Base-by-base conservation (phyloP, 2,113 vertebrate species). In the Ochotona curzoniae region DNA sequence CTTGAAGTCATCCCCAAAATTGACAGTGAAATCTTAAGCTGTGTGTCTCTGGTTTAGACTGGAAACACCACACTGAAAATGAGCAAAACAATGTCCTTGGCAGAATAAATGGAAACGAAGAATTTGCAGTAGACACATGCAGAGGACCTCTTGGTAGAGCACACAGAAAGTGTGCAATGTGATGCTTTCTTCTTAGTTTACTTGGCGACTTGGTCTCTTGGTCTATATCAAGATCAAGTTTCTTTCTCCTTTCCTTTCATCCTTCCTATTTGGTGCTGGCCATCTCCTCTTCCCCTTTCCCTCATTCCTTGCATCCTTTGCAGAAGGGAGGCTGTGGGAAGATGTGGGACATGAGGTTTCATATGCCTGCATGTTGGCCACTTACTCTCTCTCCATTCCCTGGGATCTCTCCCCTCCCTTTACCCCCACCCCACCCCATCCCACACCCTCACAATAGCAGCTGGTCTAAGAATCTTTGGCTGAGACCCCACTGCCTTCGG, bases 81-180 rank as follows among this genome's bases (percentile, higher is more conserved):
- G 25, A 83, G 82, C 69, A 49, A 32, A 70, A 28, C 30, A 38
- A 26, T 74, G 38, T 38, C 61, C 83, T 47, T 78, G 51, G 23
- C 14, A 54, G 57, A 67, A 25, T n/a, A 10, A 47, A 75, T 7
- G 9, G 32, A 44, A 8, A 35, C 18, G 20, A 67, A 70, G 4
- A 1, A 32, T 26, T 61, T 82, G 21, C 13, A 7, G 57, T 38
- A 88, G 78, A 38, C 54, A 74, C 54, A 57, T n/a, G 4, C 2
- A 21, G 11, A 47, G 30, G 11, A 21, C 18, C 49, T 7, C 0
- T 30, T 15, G 18, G 57, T 32, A 2, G 82, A 44, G 10, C 66
- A 14, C 6, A 28, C 20, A 57, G 38, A 7, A 10, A 30, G 0
- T 49, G 21, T 10, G 6, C 32, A 15, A 0, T 21, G 7, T 18